A percentile compares a stretch with the other conserved stretches of the same genome.
phyloP scores from a whole-genome alignment of 2,113 vertebrate species.

The Anolis carolinensis region DNA sequence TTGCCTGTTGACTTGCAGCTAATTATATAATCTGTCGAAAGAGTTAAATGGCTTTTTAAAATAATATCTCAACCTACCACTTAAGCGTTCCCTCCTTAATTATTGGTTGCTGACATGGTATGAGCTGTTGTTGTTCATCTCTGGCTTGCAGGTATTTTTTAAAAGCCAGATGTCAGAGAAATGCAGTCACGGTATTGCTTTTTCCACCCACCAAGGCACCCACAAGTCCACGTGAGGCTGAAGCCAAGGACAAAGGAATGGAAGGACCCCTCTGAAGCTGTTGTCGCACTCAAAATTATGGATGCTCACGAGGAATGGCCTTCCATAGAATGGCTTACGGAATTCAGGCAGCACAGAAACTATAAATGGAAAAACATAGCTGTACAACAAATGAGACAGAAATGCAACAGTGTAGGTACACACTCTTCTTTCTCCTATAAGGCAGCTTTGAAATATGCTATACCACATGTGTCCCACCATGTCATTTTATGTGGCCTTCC shows the following conservation, averaged over 20 bases:
- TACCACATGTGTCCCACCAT: too few relatives aligned
- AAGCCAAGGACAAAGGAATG: conserved; percentile 28
- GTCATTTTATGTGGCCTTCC: too few relatives aligned
- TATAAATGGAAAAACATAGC: not conserved
- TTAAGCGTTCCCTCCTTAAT: conserved; percentile 69
- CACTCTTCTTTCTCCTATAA: too few relatives aligned
- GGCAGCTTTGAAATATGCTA: too few relatives aligned
- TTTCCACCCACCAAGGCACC: conserved; percentile 55
- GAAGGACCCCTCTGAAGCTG: not conserved
- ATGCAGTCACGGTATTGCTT: conserved; percentile 42
- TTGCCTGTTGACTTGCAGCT: conserved; percentile 38
- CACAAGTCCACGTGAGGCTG: conserved; percentile 39
- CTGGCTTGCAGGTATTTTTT: conserved; percentile 47
- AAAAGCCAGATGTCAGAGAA: conserved; percentile 58
- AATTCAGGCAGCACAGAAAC: not conserved
- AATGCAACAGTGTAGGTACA: too few relatives aligned
- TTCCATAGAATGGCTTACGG: not conserved
- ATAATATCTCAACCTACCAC: conserved; percentile 54
- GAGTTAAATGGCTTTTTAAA: conserved; percentile 64
- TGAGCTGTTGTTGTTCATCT: conserved; percentile 54
- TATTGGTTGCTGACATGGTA: conserved; percentile 63
- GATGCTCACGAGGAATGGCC: too few relatives aligned
- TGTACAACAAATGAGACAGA: too few relatives aligned
- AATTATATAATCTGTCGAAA: conserved; percentile 25
- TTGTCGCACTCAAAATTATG: rapidly evolving